A percentile compares a stretch with the other conserved stretches of the same genome.
Conservation (phyloP, 2,888 invertebrate genomes). For the Cephus pulcher region DNA sequence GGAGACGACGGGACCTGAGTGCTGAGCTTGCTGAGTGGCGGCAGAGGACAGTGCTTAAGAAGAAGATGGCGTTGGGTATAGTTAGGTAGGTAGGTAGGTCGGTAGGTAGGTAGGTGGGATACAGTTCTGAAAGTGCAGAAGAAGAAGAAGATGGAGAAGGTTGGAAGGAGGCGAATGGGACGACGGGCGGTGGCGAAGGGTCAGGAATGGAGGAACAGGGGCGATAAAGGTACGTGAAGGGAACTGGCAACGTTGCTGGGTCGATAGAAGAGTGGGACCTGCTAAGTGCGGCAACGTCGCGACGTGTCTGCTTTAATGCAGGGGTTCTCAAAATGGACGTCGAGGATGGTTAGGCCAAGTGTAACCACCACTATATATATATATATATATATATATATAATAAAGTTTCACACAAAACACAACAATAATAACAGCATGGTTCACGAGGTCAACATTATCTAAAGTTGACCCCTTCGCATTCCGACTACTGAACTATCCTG, state of each 20-base stretch:
- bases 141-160: slow-evolving; percentile 28
- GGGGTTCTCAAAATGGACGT: slow-evolving; percentile 48
- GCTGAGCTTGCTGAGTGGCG: neutral
- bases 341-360: neutral
- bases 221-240: slow-evolving; percentile 60
- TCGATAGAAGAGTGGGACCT: slow-evolving; percentile 63
- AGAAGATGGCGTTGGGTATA: neutral
- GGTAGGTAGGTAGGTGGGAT: neutral
- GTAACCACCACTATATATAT: neutral
- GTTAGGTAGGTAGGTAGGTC: neutral
- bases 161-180: slow-evolving; percentile 12
- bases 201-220: slow-evolving; percentile 43
- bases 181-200: slow-evolving; percentile 13
- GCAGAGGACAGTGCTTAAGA: neutral
- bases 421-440: neutral
- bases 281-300: slow-evolving; percentile 58
- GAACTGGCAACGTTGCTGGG: slow-evolving; percentile 62
- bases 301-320: slow-evolving; percentile 56
- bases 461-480: neutral
- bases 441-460: neutral
- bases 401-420: neutral
- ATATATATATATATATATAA: no score
- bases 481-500: neutral
- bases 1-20: neutral
- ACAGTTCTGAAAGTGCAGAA: slow-evolving; percentile 6